These are phyloP conservation scores for Heliconius sara DNA, from an alignment of 2,888 invertebrate species.

Conservation along the genomic window DNA sequence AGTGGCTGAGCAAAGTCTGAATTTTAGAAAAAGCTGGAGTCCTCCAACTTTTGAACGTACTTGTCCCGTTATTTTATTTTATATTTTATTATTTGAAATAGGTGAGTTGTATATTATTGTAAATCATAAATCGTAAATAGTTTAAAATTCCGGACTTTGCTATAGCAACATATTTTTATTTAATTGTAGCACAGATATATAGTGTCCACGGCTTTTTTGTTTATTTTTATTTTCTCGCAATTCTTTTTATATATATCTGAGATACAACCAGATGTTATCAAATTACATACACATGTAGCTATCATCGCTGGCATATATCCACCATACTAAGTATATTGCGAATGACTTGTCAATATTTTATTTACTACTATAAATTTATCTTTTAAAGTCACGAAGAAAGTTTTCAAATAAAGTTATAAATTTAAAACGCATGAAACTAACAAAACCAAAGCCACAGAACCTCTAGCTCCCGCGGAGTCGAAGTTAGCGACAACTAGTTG, in stretches of 20 bases:
- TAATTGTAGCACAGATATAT: too few species aligned
- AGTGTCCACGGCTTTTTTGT: not conserved
- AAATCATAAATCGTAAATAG: too few species aligned
- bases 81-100: too few species aligned
- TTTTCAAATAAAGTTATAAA: conserved; percentile 33
- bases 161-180: too few species aligned
- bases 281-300: too few species aligned
- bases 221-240: not conserved
- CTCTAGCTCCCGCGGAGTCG: conserved; percentile 1
- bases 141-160: too few species aligned
- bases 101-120: too few species aligned
- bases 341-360: not conserved
- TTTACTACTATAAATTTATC: not conserved
- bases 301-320: too few species aligned
- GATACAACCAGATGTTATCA: too few species aligned
- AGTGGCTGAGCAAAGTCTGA: too few species aligned
- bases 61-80: not conserved
- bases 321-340: not conserved
- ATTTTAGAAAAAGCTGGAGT: too few species aligned
- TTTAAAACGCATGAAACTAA: conserved; percentile 31
- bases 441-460: conserved; percentile 31
- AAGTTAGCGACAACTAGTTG: conserved; percentile 32
- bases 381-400: conserved; percentile 8
- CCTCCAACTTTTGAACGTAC: too few species aligned
- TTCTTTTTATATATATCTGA: not conserved